Base-by-base conservation (phyloP, 2,888 invertebrate genomes). In the Cephalotes varians region DNA sequence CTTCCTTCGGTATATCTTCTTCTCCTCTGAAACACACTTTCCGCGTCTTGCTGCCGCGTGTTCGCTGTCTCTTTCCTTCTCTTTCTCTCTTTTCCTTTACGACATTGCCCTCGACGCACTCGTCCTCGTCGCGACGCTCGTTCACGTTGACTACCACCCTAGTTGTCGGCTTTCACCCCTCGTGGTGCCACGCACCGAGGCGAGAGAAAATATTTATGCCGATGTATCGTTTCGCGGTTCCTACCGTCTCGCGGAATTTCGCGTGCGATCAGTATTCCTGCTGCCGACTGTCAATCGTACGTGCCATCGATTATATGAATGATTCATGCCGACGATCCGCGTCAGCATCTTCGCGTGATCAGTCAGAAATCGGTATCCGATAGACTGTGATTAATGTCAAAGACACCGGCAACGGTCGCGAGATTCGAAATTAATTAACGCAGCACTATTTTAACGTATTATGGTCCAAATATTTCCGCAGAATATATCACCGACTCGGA, bases 1-100 rank as follows among this genome's bases (percentile, higher is more conserved):
- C n/a, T 31, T 18, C 28, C 47, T 37, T 62, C 62, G n/a, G 37
- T 82, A 77, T 69, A 40, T 72, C 69, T 65, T 72, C 67, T 79
- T 51, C 62, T 62, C 28, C 28, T 84, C 76, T 58, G 31, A 77
- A 77, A 77, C 56, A 74, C 73, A 77, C 76, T 76, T 69, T 84
- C 44, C 65, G 18, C 40, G 15, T 65, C 82, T 82, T 67, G 25
- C 56, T 51, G 47, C 67, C 54, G 58, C 21, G 31, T 58, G 18
- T 40, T 21, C 15, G 21, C 15, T 34, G 25, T 25, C 49, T 15
- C 49, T n/a, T 21, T 31, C 49, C 18, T 37, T 25, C 31, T 58
- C 69, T 77, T 56, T 69, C 74, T 79, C 62, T 71, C 21, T 60
- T 10, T 7, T 51, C 58, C 49, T 31, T 49, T 10, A 34, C 54